These are phyloP conservation scores for Pachyseris speciosa DNA, from an alignment of 64 coral and sea anemone genomes.

Conservation along the genomic window DNA sequence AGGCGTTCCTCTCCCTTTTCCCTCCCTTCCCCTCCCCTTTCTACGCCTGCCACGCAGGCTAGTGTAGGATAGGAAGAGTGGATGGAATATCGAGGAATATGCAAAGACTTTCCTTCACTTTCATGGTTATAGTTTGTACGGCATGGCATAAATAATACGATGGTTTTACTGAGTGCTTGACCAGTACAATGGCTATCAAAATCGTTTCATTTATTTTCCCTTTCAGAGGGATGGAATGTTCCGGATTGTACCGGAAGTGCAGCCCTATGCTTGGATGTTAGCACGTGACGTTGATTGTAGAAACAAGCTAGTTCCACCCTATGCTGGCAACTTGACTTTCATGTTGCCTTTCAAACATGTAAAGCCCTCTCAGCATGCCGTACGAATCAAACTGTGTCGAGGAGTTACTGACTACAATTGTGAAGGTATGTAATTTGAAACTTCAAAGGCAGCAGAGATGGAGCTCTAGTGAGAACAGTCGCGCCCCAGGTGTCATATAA, in stretches of 20 bases:
- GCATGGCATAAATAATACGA: too few species aligned
- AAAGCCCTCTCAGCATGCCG: not conserved
- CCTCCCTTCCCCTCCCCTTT: too few species aligned
- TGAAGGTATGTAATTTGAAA: too few species aligned
- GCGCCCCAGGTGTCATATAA: too few species aligned
- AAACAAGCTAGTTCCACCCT: not conserved
- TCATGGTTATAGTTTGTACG: too few species aligned
- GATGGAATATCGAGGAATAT: not conserved
- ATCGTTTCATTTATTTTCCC: not conserved
- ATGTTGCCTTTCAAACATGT: conserved; percentile 20
- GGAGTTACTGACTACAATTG: not conserved
- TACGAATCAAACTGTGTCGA: conserved; percentile 13
- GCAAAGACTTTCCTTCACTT: not conserved
- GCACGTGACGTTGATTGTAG: not conserved
- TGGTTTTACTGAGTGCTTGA: too few species aligned
- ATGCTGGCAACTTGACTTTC: conserved; percentile 14
- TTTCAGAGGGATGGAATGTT: conserved; percentile 37
- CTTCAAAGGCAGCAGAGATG: too few species aligned
- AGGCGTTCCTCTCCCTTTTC: too few species aligned
- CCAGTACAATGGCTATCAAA: not conserved
- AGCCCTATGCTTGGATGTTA: conserved; percentile 18
- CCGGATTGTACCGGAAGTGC: conserved; percentile 16
- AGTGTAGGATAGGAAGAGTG: too few species aligned
- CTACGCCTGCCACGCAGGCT: too few species aligned
- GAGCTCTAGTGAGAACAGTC: too few species aligned